Evolutionary conservation across 1,140 invertebrate genomes (phyloP).

Genomic region (Temnothorax nylanderi): DNA sequence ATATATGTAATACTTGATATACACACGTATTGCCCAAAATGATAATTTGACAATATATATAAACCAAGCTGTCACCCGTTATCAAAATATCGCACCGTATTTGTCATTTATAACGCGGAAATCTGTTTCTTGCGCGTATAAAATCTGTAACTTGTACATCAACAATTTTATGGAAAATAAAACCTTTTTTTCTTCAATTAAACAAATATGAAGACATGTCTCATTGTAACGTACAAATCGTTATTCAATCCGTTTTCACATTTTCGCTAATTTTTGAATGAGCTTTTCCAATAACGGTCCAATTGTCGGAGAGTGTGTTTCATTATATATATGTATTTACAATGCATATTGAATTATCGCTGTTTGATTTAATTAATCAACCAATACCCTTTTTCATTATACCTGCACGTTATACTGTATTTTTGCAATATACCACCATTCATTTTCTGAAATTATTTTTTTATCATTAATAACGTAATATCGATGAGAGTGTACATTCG

Average conservation of each 20-base stretch:
- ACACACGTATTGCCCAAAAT: slow-evolving; percentile 21
- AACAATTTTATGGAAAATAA: neutral
- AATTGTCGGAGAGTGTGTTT: neutral
- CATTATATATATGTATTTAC: slow-evolving; percentile 30
- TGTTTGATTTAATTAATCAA: slow-evolving; percentile 56
- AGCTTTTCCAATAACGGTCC: slow-evolving; percentile 20
- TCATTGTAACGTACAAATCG: neutral
- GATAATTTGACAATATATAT: slow-evolving; percentile 29
- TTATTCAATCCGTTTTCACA: neutral
- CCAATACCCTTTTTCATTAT: slow-evolving; percentile 24
- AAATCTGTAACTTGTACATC: neutral
- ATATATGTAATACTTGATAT: slow-evolving; percentile 25
- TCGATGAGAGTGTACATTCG: slow-evolving; percentile 10
- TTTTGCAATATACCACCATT: slow-evolving; percentile 11
- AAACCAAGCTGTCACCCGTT: neutral
- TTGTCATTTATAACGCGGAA: neutral
- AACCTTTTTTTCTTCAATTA: neutral
- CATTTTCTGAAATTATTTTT: slow-evolving; percentile 12
- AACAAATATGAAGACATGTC: neutral
- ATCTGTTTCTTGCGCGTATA: neutral
- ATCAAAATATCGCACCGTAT: slow-evolving; percentile 25
- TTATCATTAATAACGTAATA: slow-evolving; percentile 49
- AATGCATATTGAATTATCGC: slow-evolving; percentile 25
- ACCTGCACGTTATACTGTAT: neutral
- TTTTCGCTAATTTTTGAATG: slow-evolving; percentile 33